Evolutionary conservation across 2,113 vertebrate genomes (phyloP).

Genomic region (Paramisgurnus dabryanus): DNA sequence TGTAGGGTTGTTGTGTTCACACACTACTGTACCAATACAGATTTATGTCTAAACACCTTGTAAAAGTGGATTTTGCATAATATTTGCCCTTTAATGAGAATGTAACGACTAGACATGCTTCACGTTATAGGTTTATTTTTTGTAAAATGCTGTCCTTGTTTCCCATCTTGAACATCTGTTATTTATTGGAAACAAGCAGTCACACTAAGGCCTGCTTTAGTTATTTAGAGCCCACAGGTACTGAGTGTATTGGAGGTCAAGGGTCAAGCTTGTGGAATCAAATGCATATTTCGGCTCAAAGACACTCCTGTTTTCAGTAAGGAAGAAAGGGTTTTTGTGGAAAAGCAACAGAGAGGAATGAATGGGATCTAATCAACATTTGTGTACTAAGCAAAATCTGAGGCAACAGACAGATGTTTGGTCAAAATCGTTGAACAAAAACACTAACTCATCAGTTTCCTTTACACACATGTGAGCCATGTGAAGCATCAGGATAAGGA

Average conservation of each 20-base stretch:
- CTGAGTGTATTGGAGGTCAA: constrained; percentile 52
- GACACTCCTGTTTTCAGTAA: constrained; percentile 44
- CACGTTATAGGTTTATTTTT: constrained; percentile 15
- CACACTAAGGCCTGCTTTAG: constrained; percentile 55
- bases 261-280: constrained; percentile 52
- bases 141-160: constrained; percentile 52
- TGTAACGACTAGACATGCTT: not conserved
- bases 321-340: constrained; percentile 17
- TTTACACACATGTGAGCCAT: not conserved
- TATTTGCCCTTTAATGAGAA: too few species aligned
- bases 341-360: constrained; percentile 37
- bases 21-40: too few species aligned
- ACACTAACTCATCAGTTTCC: not conserved
- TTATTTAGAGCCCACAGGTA: constrained; percentile 56
- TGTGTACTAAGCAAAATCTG: not conserved
- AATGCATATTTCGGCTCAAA: constrained; percentile 53
- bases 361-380: constrained; percentile 8
- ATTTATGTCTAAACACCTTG: too few species aligned
- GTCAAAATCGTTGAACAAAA: constrained; percentile 15
- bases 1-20: too few species aligned
- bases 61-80: too few species aligned
- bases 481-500: too few species aligned
- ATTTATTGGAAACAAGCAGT: constrained; percentile 60
- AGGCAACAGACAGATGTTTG: constrained; percentile 32
- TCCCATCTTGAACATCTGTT: constrained; percentile 64